A percentile compares a stretch with the other conserved stretches of the same genome.
phyloP scores from a whole-genome alignment of 92 coral and sea anemone species.

The Plumapathes pennacea region DNA sequence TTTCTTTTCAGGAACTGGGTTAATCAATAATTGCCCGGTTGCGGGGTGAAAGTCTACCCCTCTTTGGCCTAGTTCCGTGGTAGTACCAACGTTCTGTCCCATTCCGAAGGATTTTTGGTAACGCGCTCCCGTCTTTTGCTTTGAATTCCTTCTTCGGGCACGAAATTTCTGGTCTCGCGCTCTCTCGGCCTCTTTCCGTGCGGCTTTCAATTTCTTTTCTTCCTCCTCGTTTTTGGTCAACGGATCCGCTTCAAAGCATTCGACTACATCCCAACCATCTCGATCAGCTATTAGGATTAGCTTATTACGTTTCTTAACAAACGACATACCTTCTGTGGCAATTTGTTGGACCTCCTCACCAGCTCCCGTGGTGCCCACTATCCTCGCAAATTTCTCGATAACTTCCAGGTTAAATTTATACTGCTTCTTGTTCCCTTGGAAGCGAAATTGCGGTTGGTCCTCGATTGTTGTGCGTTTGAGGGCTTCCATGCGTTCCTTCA shows the following conservation, averaged over 20 bases:
- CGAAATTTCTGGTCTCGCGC: too few relatives aligned
- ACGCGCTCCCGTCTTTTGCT: too few relatives aligned
- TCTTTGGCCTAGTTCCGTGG: too few relatives aligned
- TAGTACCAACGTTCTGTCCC: too few relatives aligned
- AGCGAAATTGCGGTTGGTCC: conserved; percentile 16
- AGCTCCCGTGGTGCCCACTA: conserved; percentile 7
- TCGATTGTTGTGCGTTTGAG: conserved; percentile 14
- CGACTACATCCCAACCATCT: conserved; percentile 31
- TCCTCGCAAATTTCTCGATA: conserved; percentile 3
- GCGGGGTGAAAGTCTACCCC: conserved; percentile 23
- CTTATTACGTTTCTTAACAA: conserved; percentile 22
- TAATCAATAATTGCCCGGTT: conserved; percentile 28
- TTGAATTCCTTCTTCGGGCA: too few relatives aligned
- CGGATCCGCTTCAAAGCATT: conserved; percentile 16
- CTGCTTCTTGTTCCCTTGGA: conserved; percentile 19
- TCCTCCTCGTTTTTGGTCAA: conserved; percentile 12
- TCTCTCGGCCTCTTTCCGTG: conserved; percentile 9
- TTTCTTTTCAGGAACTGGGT: conserved; percentile 34
- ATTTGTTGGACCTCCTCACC: conserved; percentile 1
- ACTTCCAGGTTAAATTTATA: conserved; percentile 12
- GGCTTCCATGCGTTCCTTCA: conserved; percentile 3
- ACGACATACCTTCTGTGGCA: conserved; percentile 36
- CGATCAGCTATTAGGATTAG: conserved; percentile 12
- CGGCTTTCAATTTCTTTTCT: conserved; percentile 9
- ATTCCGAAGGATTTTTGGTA: too few relatives aligned